Evolutionary conservation across 92 coral and sea anemone species (phyloP), one percentile per base, ranked within the genome.

Genomic region (Palythoa caribaeorum): DNA sequence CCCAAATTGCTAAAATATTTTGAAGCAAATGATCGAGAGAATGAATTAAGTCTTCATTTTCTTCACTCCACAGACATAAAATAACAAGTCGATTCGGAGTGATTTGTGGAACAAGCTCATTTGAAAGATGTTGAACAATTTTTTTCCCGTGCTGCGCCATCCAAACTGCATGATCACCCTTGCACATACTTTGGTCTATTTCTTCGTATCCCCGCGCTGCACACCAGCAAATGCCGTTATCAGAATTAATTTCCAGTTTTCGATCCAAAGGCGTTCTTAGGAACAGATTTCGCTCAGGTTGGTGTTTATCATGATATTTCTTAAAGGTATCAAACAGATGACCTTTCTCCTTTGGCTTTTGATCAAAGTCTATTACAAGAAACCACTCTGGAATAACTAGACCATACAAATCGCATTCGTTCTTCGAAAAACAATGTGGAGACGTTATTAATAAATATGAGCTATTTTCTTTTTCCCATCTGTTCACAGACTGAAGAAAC

Each of bases 131-230:
- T 38, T 91, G 84, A 8, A 69, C 63, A 73, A 92, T 73, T 40
- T 63, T 91, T 40, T 77, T 88, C 9, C 97, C 92, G 74, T 94
- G 97, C 35, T 89, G 54, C 84, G 14, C 83, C 89, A 90, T 88
- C 97, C 97, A 94, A 3, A 37, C 73, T 8, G 93, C 97, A 78
- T 94, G 97, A 12, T 84, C 92, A 1, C 87, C 89, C 38, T 63
- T 14, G 16, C 94, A 92, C 52, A 94, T 90, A 36, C 94, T 92
- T 7, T 62, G 77, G 16, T 21, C 94, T 55, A 92, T 72, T 59
- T 94, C 95, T 38, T 92, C 94, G 44, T 88, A 94, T 44, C 97
- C 97, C 35, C 97, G 86, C 40, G 86, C 97, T 69, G 95, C 95
- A 65, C 92, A 91, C 97, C 97, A 94, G 70, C 95, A 92, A 38